These are phyloP conservation scores for Benthosema pterotum DNA, from an alignment of 2,797 vertebrate genomes.

Conservation along the genomic window DNA sequence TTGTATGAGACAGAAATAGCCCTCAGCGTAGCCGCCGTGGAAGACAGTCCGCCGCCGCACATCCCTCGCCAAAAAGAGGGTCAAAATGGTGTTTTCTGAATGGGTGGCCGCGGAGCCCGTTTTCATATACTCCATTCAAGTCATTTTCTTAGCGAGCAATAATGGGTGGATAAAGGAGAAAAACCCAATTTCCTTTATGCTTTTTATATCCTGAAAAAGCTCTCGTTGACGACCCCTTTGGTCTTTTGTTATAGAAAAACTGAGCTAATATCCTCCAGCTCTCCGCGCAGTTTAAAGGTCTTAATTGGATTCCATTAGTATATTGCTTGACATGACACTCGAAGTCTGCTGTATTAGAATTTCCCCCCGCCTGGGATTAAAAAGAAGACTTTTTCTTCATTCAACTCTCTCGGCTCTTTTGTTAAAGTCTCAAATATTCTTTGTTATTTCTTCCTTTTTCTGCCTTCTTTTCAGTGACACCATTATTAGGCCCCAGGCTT, in stretches of 20 bases:
- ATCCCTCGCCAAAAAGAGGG: slow-evolving; percentile 19
- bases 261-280: slow-evolving; percentile 82
- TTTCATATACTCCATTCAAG: slow-evolving; percentile 72
- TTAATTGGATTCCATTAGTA: slow-evolving; percentile 86
- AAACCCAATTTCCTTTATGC: slow-evolving; percentile 80
- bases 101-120: slow-evolving; percentile 68
- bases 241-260: slow-evolving; percentile 84
- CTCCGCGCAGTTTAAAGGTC: slow-evolving; percentile 80
- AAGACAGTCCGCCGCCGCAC: slow-evolving; percentile 36
- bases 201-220: slow-evolving; percentile 78
- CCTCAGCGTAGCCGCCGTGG: slow-evolving; percentile 42
- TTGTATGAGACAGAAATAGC: slow-evolving; percentile 28
- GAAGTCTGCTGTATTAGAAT: slow-evolving; percentile 79
- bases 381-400: slow-evolving; percentile 73
- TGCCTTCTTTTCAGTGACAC: slow-evolving; percentile 48
- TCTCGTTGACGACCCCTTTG: slow-evolving; percentile 80
- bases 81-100: slow-evolving; percentile 54
- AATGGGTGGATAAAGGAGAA: slow-evolving; percentile 81
- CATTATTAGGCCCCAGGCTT: slow-evolving; percentile 70
- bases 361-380: slow-evolving; percentile 74
- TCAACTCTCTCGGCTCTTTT: slow-evolving; percentile 71
- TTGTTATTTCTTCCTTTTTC: slow-evolving; percentile 53
- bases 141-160: slow-evolving; percentile 78
- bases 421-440: slow-evolving; percentile 75
- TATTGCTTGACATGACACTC: slow-evolving; percentile 84